These are phyloP conservation scores for Rotaria macrura DNA, from an alignment of 2,888 invertebrate species.

Conservation along the genomic window DNA sequence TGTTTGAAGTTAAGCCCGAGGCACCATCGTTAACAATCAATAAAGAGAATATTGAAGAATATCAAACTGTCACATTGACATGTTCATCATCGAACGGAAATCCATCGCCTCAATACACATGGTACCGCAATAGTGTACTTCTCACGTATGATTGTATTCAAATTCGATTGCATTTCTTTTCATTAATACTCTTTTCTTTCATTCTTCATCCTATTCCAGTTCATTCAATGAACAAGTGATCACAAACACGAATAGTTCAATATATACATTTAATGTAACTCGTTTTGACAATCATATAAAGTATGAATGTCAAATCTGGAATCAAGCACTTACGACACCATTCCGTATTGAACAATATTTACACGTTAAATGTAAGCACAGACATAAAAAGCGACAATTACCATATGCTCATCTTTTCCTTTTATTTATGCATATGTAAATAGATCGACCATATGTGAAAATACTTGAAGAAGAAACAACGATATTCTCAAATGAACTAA, in stretches of 20 bases:
- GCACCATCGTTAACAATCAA: constrained; percentile 12
- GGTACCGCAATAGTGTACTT: neutral
- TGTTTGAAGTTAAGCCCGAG: neutral
- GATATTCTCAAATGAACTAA: neutral
- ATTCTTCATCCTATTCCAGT: neutral
- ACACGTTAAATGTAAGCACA: neutral
- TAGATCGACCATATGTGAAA: constrained; percentile 9
- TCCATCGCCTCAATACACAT: constrained; percentile 4
- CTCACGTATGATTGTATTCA: neutral
- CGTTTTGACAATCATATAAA: neutral
- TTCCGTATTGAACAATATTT: neutral
- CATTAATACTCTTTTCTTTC: neutral
- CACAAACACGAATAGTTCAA: neutral
- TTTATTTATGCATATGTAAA: neutral
- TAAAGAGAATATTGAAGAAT: constrained; percentile 2
- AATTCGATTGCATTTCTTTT: neutral
- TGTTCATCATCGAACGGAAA: constrained; percentile 17
- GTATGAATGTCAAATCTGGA: neutral
- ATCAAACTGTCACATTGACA: constrained; percentile 13
- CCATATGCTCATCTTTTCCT: neutral
- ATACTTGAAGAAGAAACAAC: neutral
- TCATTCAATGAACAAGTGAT: neutral
- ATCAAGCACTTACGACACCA: neutral
- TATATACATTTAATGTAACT: neutral
- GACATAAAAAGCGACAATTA: no score